Percentiles rank a stretch among this genome's conserved stretches.
Conservation (phyloP, 1,140 invertebrate genomes). For the Zaprionus gabonicus region DNA sequence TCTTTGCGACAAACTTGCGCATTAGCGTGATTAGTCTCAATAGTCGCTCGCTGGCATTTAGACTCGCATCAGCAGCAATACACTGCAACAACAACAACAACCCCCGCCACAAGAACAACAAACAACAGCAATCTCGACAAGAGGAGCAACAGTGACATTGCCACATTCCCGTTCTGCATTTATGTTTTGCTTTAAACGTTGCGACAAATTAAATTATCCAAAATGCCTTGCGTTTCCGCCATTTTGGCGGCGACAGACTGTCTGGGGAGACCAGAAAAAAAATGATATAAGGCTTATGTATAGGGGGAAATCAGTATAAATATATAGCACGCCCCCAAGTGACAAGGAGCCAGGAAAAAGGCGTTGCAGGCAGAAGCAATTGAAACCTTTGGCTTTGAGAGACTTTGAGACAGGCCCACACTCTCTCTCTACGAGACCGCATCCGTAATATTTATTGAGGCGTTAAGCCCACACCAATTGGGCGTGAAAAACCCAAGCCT, state of each 20-base stretch:
- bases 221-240: slow-evolving; percentile 59
- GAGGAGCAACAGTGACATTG: slow-evolving; percentile 12
- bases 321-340: slow-evolving; percentile 50
- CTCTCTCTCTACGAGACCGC: neutral
- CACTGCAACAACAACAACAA: slow-evolving; percentile 14
- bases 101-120: neutral
- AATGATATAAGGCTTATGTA: neutral
- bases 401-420: slow-evolving; percentile 41
- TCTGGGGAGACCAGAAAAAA: slow-evolving; percentile 48
- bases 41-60: slow-evolving; percentile 65
- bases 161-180: slow-evolving; percentile 6
- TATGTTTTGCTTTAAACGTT: slow-evolving; percentile 32
- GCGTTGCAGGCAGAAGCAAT: slow-evolving; percentile 68
- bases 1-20: slow-evolving; percentile 71
- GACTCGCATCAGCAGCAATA: slow-evolving; percentile 21
- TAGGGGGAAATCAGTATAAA: slow-evolving; percentile 24
- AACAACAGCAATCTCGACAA: slow-evolving; percentile 12
- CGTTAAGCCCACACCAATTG: slow-evolving; percentile 82
- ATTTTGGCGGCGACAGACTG: slow-evolving; percentile 54
- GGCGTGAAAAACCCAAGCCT: slow-evolving; percentile 65
- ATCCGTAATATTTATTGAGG: slow-evolving; percentile 63
- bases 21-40: slow-evolving; percentile 78
- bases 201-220: slow-evolving; percentile 64
- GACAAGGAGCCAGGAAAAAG: slow-evolving; percentile 74
- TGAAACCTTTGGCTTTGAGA: slow-evolving; percentile 56